These are phyloP conservation scores for Andrena dorsata DNA, from an alignment of 2,888 invertebrate genomes.

Conservation along the genomic window DNA sequence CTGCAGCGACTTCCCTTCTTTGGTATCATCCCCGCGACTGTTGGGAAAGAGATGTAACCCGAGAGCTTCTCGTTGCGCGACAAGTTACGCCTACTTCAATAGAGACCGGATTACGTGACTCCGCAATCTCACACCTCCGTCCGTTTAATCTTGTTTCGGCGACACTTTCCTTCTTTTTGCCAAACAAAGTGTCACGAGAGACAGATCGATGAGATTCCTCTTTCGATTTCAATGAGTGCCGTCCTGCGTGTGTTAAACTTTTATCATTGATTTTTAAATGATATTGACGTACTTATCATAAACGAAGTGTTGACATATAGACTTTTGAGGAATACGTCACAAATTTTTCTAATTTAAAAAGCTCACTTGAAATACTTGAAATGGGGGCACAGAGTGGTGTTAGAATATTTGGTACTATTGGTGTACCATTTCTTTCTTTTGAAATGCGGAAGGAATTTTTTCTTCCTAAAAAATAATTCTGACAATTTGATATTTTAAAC, in stretches of 20 bases:
- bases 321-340: too few relatives aligned
- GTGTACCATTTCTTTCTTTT: too few relatives aligned
- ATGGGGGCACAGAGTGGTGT: too few relatives aligned
- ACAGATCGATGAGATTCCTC: neutral
- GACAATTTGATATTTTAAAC: too few relatives aligned
- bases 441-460: too few relatives aligned
- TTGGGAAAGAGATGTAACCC: conserved; percentile 62
- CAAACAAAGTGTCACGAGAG: neutral
- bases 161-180: conserved; percentile 22
- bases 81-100: conserved; percentile 62
- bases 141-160: conserved; percentile 35
- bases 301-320: too few relatives aligned
- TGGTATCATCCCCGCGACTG: conserved; percentile 46
- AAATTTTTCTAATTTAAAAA: too few relatives aligned
- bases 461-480: too few relatives aligned
- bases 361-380: too few relatives aligned
- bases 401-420: too few relatives aligned
- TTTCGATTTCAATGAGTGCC: neutral
- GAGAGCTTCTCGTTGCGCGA: conserved; percentile 58
- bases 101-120: conserved; percentile 60
- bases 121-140: conserved; percentile 56
- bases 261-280: neutral
- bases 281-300: neutral
- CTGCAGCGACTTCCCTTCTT: conserved; percentile 61
- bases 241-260: neutral